Evolutionary conservation across 2,888 invertebrate genomes (phyloP).

Genomic region (Ischnura elegans): DNA sequence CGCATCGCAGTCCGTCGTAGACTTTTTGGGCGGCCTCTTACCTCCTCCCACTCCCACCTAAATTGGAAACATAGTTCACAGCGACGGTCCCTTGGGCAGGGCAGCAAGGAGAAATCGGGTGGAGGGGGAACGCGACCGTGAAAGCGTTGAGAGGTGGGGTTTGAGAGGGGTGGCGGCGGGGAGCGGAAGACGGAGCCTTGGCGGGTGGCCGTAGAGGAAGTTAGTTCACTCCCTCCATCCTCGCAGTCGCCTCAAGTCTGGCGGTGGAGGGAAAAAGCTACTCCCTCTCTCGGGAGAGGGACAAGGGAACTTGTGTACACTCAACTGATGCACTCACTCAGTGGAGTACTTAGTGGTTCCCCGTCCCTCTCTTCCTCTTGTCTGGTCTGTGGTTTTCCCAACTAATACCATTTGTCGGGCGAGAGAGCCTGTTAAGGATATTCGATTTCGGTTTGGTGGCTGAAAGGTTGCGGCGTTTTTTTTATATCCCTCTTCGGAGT

Average conservation of each 20-base stretch:
- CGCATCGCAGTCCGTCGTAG: too few relatives aligned
- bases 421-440: constrained; percentile 6
- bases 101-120: too few relatives aligned
- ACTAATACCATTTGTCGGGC: constrained; percentile 29
- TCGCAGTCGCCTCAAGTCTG: not conserved
- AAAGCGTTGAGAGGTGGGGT: not conserved
- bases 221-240: not conserved
- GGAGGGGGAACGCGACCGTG: too few relatives aligned
- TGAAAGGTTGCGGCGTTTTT: not conserved
- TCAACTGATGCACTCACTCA: not conserved
- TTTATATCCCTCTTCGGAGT: not conserved
- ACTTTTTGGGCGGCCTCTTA: too few relatives aligned
- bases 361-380: not conserved
- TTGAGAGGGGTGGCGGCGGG: not conserved
- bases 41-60: too few relatives aligned
- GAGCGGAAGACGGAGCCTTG: not conserved
- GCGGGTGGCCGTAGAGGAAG: not conserved
- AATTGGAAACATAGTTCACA: too few relatives aligned
- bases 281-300: too few relatives aligned
- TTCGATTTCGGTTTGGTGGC: constrained; percentile 26
- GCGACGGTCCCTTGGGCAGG: too few relatives aligned
- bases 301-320: not conserved
- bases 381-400: not conserved
- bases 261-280: constrained; percentile 35
- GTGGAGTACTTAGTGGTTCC: constrained; percentile 1